Percentiles rank a stretch among this genome's conserved stretches.
Evolutionary conservation across 1,140 invertebrate genomes (phyloP).

Genomic region (Drosophila sulfurigaster): DNA sequence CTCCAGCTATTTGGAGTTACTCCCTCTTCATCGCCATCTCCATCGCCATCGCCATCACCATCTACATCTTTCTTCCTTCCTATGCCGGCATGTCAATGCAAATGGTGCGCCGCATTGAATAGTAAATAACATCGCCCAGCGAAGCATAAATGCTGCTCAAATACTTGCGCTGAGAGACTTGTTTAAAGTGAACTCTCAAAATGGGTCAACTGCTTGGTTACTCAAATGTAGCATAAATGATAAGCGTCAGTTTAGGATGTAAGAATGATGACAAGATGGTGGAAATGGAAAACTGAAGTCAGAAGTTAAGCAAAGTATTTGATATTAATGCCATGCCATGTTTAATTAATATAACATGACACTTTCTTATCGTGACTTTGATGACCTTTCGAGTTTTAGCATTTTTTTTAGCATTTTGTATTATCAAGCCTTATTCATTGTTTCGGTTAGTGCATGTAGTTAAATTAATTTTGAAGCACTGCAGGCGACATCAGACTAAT

Average conservation of each 20-base stretch:
- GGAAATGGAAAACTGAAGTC: constrained; percentile 3
- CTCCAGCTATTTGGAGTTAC: neutral
- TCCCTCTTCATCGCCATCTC: neutral
- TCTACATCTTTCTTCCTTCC: too few relatives aligned
- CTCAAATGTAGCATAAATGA: constrained; percentile 40
- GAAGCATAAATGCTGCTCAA: constrained; percentile 43
- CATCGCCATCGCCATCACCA: too few relatives aligned
- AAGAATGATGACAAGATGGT: neutral
- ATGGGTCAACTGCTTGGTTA: constrained; percentile 37
- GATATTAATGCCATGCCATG: constrained; percentile 29
- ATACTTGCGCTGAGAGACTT: constrained; percentile 21
- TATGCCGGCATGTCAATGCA: constrained; percentile 45
- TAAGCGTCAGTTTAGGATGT: constrained; percentile 6
- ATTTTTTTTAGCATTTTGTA: too few relatives aligned
- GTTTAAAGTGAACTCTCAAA: constrained; percentile 32
- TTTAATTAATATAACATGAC: constrained; percentile 43
- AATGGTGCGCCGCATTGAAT: constrained; percentile 56
- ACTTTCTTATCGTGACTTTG: constrained; percentile 17
- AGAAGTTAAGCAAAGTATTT: constrained; percentile 14
- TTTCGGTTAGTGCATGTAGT: constrained; percentile 37
- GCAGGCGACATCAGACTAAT: constrained; percentile 56
- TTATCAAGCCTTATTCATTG: neutral
- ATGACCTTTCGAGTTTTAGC: constrained; percentile 6
- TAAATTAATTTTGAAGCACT: constrained; percentile 61
- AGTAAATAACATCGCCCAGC: constrained; percentile 50